These are phyloP conservation scores for Argyra leucocephala DNA, from an alignment of 2,888 invertebrate species.

Conservation along the genomic window DNA sequence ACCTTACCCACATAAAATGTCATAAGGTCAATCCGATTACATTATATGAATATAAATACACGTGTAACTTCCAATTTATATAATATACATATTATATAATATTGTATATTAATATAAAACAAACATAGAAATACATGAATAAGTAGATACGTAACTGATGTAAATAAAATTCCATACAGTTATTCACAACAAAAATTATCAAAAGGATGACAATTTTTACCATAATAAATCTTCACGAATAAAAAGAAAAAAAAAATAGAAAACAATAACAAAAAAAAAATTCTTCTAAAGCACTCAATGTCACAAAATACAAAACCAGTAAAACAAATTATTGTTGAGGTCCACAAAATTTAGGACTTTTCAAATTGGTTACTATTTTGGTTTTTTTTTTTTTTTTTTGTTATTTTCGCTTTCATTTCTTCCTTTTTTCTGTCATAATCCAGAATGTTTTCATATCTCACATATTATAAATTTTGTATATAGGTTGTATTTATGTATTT, in stretches of 20 bases:
- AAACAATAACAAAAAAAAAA: background rate
- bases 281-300: background rate
- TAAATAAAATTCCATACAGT: too few species aligned
- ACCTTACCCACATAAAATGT: background rate
- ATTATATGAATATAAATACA: background rate
- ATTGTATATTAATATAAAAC: too few species aligned
- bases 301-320: background rate
- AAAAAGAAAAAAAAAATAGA: background rate
- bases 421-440: background rate
- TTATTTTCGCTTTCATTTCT: background rate
- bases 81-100: too few species aligned
- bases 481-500: too few species aligned
- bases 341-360: background rate
- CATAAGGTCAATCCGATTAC: background rate
- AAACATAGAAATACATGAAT: too few species aligned
- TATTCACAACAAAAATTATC: too few species aligned
- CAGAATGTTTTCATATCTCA: background rate
- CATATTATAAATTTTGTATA: background rate
- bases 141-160: background rate
- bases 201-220: constrained; percentile 6
- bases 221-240: background rate
- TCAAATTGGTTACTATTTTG: background rate
- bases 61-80: background rate
- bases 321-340: background rate
- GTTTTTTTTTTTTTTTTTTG: background rate